Percentiles rank a stretch among this genome's conserved stretches.
These are phyloP conservation scores for Anthopleura xanthogrammica DNA, from an alignment of 92 coral and sea anemone genomes.

Conservation along the genomic window DNA sequence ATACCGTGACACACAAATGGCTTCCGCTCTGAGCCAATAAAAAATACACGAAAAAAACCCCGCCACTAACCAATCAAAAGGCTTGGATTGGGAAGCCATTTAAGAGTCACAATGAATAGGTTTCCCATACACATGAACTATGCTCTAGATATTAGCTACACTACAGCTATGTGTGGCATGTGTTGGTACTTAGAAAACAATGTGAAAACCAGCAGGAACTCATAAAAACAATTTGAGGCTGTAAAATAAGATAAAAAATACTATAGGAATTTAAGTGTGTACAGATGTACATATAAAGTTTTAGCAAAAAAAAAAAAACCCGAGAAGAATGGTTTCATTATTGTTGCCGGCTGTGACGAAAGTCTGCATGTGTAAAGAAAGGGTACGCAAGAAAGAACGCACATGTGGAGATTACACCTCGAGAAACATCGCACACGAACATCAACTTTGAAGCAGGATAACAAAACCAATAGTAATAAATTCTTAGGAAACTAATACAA, in stretches of 20 bases:
- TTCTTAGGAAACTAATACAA: background rate
- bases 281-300: background rate
- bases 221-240: background rate
- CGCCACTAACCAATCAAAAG: background rate
- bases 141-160: too few species aligned
- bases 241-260: background rate
- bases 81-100: background rate
- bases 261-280: too few species aligned
- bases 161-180: too few species aligned
- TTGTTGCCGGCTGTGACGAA: too few species aligned
- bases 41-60: background rate
- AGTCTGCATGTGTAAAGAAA: too few species aligned
- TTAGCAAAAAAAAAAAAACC: background rate
- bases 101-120: background rate
- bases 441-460: background rate
- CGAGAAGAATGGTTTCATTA: too few species aligned
- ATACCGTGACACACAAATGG: background rate
- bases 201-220: background rate
- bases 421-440: background rate
- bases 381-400: background rate
- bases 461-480: background rate
- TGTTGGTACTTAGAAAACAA: too few species aligned
- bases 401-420: background rate
- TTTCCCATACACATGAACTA: too few species aligned
- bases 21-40: background rate